Evolutionary conservation across 2,888 invertebrate genomes (phyloP), one percentile per base, ranked within the genome.

Genomic region (Drosophila cognata): DNA sequence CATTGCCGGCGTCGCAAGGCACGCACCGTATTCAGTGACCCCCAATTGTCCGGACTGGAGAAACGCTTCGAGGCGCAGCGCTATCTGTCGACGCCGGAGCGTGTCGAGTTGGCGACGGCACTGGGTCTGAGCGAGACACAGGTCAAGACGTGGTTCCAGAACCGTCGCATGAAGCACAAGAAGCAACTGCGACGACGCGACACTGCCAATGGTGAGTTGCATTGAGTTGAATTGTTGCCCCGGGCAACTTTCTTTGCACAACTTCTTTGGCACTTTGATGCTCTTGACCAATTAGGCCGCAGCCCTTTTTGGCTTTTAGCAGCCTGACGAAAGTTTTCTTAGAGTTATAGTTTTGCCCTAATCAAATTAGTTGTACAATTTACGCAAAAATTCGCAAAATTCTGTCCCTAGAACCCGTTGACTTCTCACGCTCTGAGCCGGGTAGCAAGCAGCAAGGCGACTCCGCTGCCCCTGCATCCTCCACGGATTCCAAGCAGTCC

Each of bases 101-200:
- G 99, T 8, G 98, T 99, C 16, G 99, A 99, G 92, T 94, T 99
- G 67, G 99, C 99, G 0, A 96, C 97, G 0, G 98, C 98, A 0
- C 94, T 99, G 57, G 98, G 97, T 92, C 95, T 99, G 25, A 98
- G 98, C 18, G 99, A 99, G 94, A 99, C 99, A 0, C 96, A 99
- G 94, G 98, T 99, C 77, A 99, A 99, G 94, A 99, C 99, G 72
- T 99, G 99, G 99, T 99, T 99, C 94, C 99, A 99, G 94, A 99
- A 99, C 94, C 94, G 99, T 33, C 94, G 99, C 84, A 99, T 99
- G 99, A 98, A 98, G 92, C 98, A 98, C 93, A 98, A 98, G 94
- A 98, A 98, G 91, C 97, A 98, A 91, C 94, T 98, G 93, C 79
- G 93, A 48, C 82, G 93, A 63, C 84, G 93, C 57, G 93, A 93